Conservation (phyloP, 2,888 invertebrate genomes). For the Buathra laborator region DNA sequence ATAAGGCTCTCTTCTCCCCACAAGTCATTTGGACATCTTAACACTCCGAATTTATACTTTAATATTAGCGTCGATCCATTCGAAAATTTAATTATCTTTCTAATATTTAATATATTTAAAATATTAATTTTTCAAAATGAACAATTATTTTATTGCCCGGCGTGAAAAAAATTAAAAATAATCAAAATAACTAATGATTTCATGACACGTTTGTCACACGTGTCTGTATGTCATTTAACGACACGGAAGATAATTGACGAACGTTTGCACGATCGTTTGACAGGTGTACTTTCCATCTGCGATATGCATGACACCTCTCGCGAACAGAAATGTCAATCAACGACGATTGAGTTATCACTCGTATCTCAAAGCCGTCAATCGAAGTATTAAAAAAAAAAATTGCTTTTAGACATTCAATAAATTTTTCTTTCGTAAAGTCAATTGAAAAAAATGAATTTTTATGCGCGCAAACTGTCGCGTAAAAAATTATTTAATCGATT, state of each 20-base stretch:
- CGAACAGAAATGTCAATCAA: constrained; percentile 54
- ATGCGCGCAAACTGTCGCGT: too few species aligned
- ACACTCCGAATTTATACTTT: neutral
- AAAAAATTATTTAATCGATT: neutral
- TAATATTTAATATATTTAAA: neutral
- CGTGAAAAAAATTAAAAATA: too few species aligned
- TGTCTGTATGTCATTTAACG: neutral
- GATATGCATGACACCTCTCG: constrained; percentile 31
- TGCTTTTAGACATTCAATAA: neutral
- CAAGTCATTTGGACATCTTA: constrained; percentile 1
- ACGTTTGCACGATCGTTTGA: neutral
- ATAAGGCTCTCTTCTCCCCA: neutral
- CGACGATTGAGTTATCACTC: constrained; percentile 45
- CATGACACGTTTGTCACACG: neutral
- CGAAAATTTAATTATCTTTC: neutral
- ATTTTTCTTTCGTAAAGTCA: constrained; percentile 9
- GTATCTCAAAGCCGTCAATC: constrained; percentile 9
- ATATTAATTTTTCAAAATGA: neutral
- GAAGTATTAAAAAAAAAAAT: neutral
- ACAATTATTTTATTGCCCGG: too few species aligned
- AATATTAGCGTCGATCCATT: neutral
- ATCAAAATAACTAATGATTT: constrained; percentile 2
- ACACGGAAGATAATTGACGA: constrained; percentile 3
- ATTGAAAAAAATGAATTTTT: neutral
- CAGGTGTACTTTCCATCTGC: constrained; percentile 24